phyloP scores from a whole-genome alignment of 2,888 invertebrate species.

The Pyrrhosoma nymphula region DNA sequence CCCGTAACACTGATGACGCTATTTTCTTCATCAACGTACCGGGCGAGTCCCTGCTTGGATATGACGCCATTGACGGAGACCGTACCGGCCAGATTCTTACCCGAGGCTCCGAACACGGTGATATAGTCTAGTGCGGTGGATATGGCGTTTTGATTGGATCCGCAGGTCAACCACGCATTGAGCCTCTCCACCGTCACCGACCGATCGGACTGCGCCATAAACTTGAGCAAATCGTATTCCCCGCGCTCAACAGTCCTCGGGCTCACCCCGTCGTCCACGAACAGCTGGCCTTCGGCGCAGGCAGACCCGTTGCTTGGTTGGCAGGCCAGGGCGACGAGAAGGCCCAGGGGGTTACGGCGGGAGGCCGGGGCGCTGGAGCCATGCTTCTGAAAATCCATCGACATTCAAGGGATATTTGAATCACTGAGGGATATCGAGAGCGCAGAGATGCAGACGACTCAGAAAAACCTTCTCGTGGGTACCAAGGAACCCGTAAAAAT shows the following conservation, averaged over 20 bases:
- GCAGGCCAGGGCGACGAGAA: conserved; percentile 62
- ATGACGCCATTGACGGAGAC: not conserved
- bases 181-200: not conserved
- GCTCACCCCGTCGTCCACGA: conserved; percentile 55
- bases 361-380: not conserved
- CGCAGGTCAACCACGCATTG: not conserved
- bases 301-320: not conserved
- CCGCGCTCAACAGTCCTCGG: not conserved
- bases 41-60: not conserved
- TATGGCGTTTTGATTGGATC: not conserved
- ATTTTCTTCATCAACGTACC: not conserved
- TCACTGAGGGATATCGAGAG: no score
- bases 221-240: not conserved
- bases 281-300: conserved; percentile 52
- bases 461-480: no score
- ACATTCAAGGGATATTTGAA: not conserved
- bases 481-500: no score
- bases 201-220: not conserved
- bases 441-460: no score
- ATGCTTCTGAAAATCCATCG: conserved; percentile 3
- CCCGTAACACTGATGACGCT: not conserved
- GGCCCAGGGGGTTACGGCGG: not conserved
- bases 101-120: conserved; percentile 12
- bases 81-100: not conserved
- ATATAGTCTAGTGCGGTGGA: conserved; percentile 36